Percentiles rank a stretch among this genome's conserved stretches.
Conservation (phyloP, 2,888 invertebrate species). For the Neoitamus cyanurus region DNA sequence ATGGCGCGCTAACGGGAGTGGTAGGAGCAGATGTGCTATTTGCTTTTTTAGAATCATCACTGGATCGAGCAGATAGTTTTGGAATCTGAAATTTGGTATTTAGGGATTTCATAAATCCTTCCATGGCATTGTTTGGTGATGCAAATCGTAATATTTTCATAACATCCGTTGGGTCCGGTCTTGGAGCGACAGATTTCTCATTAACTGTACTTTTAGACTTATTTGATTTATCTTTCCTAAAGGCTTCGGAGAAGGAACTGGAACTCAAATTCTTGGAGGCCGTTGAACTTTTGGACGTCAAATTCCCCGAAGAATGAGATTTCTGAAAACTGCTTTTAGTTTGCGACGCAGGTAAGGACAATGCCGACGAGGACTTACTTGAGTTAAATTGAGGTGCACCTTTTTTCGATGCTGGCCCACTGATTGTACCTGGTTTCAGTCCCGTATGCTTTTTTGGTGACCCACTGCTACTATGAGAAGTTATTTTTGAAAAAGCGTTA, state of each 20-base stretch:
- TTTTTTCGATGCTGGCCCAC: conserved; percentile 88
- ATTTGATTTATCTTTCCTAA: conserved; percentile 49
- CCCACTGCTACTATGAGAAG: conserved; percentile 69
- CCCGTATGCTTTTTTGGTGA: conserved; percentile 85
- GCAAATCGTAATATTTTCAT: conserved; percentile 70
- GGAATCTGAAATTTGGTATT: conserved; percentile 90
- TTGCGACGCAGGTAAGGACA: conserved; percentile 39
- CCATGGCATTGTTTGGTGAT: conserved; percentile 73
- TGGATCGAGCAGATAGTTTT: conserved; percentile 74
- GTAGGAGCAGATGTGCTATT: conserved; percentile 18
- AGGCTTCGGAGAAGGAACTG: conserved; percentile 41
- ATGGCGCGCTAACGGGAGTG: not conserved
- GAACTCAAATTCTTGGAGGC: conserved; percentile 64
- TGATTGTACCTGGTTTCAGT: conserved; percentile 85
- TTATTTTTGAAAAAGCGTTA: conserved; percentile 62
- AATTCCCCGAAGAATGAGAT: conserved; percentile 64
- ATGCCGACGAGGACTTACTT: conserved; percentile 34
- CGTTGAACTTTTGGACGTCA: conserved; percentile 58
- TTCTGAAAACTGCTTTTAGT: conserved; percentile 64
- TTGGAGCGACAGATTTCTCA: not conserved
- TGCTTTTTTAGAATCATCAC: conserved; percentile 52
- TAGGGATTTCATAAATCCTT: conserved; percentile 80
- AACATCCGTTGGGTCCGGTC: conserved; percentile 59
- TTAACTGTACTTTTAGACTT: not conserved
- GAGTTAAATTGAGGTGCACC: conserved; percentile 37